Evolutionary conservation across 2,113 vertebrate species (phyloP).

Genomic region (Illadopsis cleaveri): DNA sequence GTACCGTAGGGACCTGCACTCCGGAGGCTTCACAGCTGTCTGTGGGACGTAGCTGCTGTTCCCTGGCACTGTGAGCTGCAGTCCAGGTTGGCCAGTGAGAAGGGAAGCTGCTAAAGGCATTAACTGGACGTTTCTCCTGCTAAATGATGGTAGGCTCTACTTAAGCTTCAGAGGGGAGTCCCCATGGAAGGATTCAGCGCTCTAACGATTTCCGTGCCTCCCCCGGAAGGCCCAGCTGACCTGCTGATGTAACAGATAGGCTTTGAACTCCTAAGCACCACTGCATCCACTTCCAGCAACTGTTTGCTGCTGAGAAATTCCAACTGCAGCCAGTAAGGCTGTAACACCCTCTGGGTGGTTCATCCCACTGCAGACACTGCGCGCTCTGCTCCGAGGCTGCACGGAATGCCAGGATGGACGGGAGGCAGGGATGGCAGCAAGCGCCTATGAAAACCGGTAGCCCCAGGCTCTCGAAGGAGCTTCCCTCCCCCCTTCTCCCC

Average conservation of each 20-base stretch:
- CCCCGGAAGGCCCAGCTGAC: conserved; percentile 8
- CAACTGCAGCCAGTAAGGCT: conserved; percentile 43
- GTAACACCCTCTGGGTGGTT: conserved; percentile 24
- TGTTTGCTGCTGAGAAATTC: conserved; percentile 23
- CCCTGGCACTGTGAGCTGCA: conserved; percentile 32
- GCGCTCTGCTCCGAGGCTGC: conserved; percentile 26
- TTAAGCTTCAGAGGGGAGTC: conserved; percentile 24
- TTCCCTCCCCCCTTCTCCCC: conserved; percentile 65
- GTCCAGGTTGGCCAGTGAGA: conserved; percentile 44
- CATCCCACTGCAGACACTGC: conserved; percentile 3
- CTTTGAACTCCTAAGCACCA: conserved; percentile 49
- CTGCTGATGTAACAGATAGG: conserved; percentile 21
- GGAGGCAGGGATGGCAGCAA: conserved; percentile 61
- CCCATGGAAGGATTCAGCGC: not conserved
- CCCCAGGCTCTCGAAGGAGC: conserved; percentile 62
- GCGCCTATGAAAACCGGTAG: conserved; percentile 64
- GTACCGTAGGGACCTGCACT: not conserved
- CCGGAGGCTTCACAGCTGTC: not conserved
- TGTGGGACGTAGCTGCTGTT: not conserved
- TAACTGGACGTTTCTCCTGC: conserved; percentile 20
- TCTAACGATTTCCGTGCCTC: not conserved
- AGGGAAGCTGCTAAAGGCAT: conserved; percentile 32
- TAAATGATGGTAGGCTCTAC: not conserved
- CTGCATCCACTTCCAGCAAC: conserved; percentile 40
- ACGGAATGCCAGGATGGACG: conserved; percentile 54